These are phyloP conservation scores for Chloroclysta siterata DNA, from an alignment of 2,888 invertebrate species.

Conservation along the genomic window DNA sequence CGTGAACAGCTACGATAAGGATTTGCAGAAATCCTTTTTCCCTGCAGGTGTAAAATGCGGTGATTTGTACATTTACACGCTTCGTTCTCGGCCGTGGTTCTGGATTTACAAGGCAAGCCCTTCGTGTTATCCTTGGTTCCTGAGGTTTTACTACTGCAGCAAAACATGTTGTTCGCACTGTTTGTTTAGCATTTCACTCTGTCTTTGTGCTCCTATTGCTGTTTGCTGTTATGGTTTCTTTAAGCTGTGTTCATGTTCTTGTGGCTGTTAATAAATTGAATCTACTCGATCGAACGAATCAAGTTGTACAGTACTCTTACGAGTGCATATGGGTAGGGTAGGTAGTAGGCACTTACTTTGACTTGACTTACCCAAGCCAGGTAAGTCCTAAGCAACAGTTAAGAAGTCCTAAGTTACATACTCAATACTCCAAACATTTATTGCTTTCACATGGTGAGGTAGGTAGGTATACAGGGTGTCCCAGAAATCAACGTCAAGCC, in stretches of 20 bases:
- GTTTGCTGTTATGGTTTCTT: conserved; percentile 48
- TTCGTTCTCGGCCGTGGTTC: conserved; percentile 37
- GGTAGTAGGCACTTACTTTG: too few species aligned
- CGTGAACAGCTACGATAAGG: background rate
- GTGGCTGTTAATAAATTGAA: conserved; percentile 6
- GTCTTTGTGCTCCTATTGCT: conserved; percentile 59
- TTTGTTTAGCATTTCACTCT: conserved; percentile 45
- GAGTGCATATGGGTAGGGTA: too few species aligned
- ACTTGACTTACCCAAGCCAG: too few species aligned
- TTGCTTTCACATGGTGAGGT: too few species aligned
- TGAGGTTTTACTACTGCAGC: conserved; percentile 40
- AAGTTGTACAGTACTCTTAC: background rate
- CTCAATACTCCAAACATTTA: too few species aligned
- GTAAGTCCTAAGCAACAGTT: too few species aligned
- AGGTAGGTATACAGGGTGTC: too few species aligned
- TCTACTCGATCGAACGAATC: background rate
- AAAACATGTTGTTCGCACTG: conserved; percentile 32
- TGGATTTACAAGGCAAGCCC: conserved; percentile 44
- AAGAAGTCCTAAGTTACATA: too few species aligned
- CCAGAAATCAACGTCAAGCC: too few species aligned
- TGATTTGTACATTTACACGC: conserved; percentile 38
- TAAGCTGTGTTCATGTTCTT: conserved; percentile 8
- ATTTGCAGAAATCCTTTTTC: background rate
- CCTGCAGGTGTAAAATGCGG: conserved; percentile 26
- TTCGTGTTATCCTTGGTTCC: conserved; percentile 47